Conservation (phyloP, 2,113 vertebrate genomes). For the Muntiacus muntjak region DNA sequence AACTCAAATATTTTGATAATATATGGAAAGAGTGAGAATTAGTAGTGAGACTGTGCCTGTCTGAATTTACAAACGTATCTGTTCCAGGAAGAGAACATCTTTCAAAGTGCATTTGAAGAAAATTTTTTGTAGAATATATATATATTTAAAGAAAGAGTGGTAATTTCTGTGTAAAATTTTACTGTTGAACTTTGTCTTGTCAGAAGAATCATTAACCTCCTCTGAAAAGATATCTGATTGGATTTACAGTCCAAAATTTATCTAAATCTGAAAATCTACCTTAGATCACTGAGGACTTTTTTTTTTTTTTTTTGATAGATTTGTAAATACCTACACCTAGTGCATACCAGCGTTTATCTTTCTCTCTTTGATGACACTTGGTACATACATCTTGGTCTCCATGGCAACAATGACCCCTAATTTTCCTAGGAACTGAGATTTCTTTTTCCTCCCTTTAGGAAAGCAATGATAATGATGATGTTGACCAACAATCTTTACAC, state of each 20-base stretch:
- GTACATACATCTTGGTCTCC: neutral
- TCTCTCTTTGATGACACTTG: neutral
- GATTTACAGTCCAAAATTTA: neutral
- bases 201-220: neutral
- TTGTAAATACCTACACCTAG: neutral
- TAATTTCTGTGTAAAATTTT: conserved; percentile 8
- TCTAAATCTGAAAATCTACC: neutral
- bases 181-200: neutral
- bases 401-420: neutral
- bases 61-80: neutral
- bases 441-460: neutral
- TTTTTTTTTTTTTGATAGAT: neutral
- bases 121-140: neutral
- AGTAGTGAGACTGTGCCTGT: neutral
- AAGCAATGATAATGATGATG: neutral
- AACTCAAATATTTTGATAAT: neutral
- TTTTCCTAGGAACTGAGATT: neutral
- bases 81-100: neutral
- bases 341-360: neutral
- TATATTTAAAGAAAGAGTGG: neutral
- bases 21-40: neutral
- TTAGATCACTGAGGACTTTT: neutral
- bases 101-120: neutral
- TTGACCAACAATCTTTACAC: neutral
- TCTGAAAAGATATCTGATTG: neutral